Evolutionary conservation across 2,888 invertebrate species (phyloP).

Genomic region (Pediacus dermestoides): DNA sequence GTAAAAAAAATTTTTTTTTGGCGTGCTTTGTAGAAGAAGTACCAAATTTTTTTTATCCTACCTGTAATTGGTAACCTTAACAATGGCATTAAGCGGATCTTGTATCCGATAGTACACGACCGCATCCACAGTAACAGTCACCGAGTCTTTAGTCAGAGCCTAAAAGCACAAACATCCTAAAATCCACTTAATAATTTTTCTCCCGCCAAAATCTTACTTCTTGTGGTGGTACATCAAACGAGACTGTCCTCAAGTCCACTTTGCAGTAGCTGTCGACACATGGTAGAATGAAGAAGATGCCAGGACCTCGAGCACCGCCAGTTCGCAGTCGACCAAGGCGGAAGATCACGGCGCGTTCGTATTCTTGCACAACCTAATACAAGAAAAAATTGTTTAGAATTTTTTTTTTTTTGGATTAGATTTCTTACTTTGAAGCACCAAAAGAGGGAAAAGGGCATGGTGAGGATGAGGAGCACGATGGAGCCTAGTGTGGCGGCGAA

Average conservation of each 20-base stretch:
- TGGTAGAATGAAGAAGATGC: constrained; percentile 89
- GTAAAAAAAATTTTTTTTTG: constrained; percentile 5
- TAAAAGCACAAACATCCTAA: constrained; percentile 41
- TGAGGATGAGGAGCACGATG: constrained; percentile 67
- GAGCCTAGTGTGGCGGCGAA: constrained; percentile 70
- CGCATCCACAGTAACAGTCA: constrained; percentile 91
- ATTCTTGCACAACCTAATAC: constrained; percentile 82
- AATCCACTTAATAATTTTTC: not conserved
- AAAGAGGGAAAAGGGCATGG: constrained; percentile 79
- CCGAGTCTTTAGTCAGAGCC: constrained; percentile 90
- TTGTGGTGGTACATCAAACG: constrained; percentile 95
- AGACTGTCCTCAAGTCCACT: constrained; percentile 89
- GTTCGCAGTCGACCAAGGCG: constrained; percentile 73
- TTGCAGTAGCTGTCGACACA: constrained; percentile 91
- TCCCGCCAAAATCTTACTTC: constrained; percentile 61
- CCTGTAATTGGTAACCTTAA: constrained; percentile 73
- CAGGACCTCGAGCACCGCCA: constrained; percentile 80
- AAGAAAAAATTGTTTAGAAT: constrained; percentile 21
- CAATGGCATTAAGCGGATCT: constrained; percentile 72
- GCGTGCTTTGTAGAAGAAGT: not conserved
- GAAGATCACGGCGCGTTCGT: constrained; percentile 86
- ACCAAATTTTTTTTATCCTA: constrained; percentile 33
- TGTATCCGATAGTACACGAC: constrained; percentile 81
- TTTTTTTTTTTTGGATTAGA: not conserved
- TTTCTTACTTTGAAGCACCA: constrained; percentile 75